A percentile compares a stretch with the other conserved stretches of the same genome.
These are phyloP conservation scores for Iselma pallidipennis DNA, from an alignment of 2,888 invertebrate species.

Conservation along the genomic window DNA sequence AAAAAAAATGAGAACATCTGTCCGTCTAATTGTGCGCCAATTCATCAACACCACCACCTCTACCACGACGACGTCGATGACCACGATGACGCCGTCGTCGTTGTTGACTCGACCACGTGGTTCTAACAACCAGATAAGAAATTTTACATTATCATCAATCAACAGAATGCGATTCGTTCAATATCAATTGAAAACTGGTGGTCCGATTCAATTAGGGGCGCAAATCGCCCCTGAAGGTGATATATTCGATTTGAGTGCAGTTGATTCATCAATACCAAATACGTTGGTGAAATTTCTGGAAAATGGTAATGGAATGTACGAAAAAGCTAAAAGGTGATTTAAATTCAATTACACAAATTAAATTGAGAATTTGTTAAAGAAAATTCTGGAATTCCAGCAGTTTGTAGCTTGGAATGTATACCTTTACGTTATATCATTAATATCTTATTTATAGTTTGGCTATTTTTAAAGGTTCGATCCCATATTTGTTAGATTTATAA, in stretches of 20 bases:
- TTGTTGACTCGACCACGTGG: too few relatives aligned
- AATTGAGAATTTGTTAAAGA: too few relatives aligned
- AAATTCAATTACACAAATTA: too few relatives aligned
- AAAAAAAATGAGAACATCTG: not conserved
- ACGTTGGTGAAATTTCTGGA: conserved; percentile 61
- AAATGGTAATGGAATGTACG: conserved; percentile 56
- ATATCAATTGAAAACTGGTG: conserved; percentile 64
- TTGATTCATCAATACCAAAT: conserved; percentile 62
- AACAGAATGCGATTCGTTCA: conserved; percentile 72
- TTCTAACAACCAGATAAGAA: conserved; percentile 24
- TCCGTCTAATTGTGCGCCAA: not conserved
- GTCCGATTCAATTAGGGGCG: conserved; percentile 68
- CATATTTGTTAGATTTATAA: too few relatives aligned
- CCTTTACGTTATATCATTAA: too few relatives aligned
- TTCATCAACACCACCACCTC: not conserved
- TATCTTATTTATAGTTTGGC: too few relatives aligned
- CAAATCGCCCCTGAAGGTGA: conserved; percentile 63
- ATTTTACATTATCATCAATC: conserved; percentile 42
- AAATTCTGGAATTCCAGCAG: too few relatives aligned
- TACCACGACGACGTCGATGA: too few relatives aligned
- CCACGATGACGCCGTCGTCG: too few relatives aligned
- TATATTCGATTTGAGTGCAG: conserved; percentile 66
- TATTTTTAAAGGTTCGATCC: too few relatives aligned
- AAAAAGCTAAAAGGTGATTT: conserved; percentile 62
- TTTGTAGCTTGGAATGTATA: too few relatives aligned